A percentile compares a stretch with the other conserved stretches of the same genome.
These are phyloP conservation scores for Glyphotaelius pellucidus DNA, from an alignment of 2,888 invertebrate genomes.

Conservation along the genomic window DNA sequence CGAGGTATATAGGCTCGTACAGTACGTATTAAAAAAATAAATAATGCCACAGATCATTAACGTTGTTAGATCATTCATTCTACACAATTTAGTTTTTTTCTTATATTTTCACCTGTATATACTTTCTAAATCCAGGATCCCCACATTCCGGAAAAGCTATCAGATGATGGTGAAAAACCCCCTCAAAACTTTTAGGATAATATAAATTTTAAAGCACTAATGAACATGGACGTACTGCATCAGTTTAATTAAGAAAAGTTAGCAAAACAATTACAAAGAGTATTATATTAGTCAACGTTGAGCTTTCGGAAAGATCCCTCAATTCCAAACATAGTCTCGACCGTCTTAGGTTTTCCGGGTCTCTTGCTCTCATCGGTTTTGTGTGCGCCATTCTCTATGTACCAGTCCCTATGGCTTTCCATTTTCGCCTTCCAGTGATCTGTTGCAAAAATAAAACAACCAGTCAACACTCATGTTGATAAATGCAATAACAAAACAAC, in stretches of 20 bases:
- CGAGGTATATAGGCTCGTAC: too few relatives aligned
- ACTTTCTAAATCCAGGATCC: too few relatives aligned
- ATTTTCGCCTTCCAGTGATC: conserved; percentile 77
- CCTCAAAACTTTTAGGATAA: neutral
- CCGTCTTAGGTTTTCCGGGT: conserved; percentile 77
- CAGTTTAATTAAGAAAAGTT: neutral
- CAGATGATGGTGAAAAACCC: too few relatives aligned
- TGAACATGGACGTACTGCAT: neutral
- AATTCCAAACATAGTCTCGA: conserved; percentile 77
- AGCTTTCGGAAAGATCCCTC: conserved; percentile 78
- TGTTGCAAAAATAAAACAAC: conserved; percentile 2
- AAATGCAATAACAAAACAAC: neutral
- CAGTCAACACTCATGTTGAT: too few relatives aligned
- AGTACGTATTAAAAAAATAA: too few relatives aligned
- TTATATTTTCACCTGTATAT: too few relatives aligned
- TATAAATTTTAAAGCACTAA: neutral
- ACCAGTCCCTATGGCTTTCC: conserved; percentile 74
- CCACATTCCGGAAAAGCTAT: too few relatives aligned
- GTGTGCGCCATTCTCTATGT: conserved; percentile 75
- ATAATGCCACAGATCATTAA: too few relatives aligned
- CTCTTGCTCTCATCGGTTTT: conserved; percentile 77
- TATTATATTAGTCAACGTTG: conserved; percentile 73
- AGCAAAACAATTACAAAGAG: neutral
- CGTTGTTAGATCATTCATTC: too few relatives aligned
- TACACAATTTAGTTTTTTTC: too few relatives aligned